Base-by-base conservation (phyloP, 2,888 invertebrate species). In the Ptycholaimellus sp. region DNA sequence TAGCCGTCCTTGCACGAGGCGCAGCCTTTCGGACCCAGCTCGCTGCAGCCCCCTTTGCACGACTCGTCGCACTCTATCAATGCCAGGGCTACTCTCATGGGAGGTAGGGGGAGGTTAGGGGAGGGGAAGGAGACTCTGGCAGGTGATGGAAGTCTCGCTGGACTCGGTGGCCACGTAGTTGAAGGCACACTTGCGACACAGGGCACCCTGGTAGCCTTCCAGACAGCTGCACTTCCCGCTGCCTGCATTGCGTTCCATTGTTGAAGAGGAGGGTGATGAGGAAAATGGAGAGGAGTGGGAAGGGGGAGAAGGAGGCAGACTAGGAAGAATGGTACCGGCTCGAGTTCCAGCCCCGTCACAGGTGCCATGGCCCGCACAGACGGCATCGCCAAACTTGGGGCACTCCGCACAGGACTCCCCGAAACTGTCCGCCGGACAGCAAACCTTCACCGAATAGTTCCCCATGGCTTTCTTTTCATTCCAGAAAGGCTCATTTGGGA, bases 321-420 rank as follows among this genome's bases (percentile, higher is more conserved):
- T n/a, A n/a, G n/a, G n/a, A n/a, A n/a, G n/a, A n/a, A n/a, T n/a
- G n/a, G n/a, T n/a, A n/a, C n/a, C n/a, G n/a, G n/a, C n/a, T n/a
- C n/a, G n/a, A n/a, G n/a, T n/a, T n/a, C n/a, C n/a, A n/a, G 75
- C 81, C 1, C 93, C 93, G 59, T 79, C 79, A 30, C 87, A 68
- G 0, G 83, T 85, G 0, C 90, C 90, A 43, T 73, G 72, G 1
- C 90, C 90, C 66, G 68, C 44, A 5, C 52, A 46, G 38, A 36
- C 27, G 27, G 35, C 20, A 41, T 33, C 31, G 33, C 42, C 13
- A 46, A 44, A 35, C 38, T 47, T 45, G 14, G 45, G 28, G 18
- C 46, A 36, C 2, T 45, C 41, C 1, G 42, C 38, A 33, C 47
- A 47, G 1, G 46, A 31, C 47, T 45, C 45, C 23, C 32, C 38